Evolutionary conservation across 1,140 invertebrate species (phyloP).

Genomic region (Megathymus violae): DNA sequence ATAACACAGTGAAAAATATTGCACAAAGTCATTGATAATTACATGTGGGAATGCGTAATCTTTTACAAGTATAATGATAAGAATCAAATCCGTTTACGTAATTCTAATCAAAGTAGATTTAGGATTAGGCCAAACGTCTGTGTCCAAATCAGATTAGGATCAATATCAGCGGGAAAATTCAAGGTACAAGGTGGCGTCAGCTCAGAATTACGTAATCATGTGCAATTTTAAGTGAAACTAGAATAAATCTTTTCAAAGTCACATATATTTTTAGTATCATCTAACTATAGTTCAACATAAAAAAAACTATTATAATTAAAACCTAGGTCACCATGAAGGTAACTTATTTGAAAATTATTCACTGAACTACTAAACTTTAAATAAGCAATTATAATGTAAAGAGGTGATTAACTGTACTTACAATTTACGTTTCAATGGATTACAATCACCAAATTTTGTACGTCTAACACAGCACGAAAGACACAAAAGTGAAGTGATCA

Average conservation of each 20-base stretch:
- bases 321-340: not conserved
- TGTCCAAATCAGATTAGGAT: conserved; percentile 64
- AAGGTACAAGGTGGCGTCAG: conserved; percentile 63
- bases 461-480: conserved; percentile 26
- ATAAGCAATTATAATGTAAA: not conserved
- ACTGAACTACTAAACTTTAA: not conserved
- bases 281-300: not conserved
- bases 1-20: conserved; percentile 7
- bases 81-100: not conserved
- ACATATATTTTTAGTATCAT: not conserved
- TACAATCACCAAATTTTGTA: conserved; percentile 26
- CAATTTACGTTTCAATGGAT: conserved; percentile 19
- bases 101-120: conserved; percentile 11
- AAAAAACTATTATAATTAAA: not conserved
- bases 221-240: conserved; percentile 38
- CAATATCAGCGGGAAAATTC: conserved; percentile 73
- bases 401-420: conserved; percentile 10
- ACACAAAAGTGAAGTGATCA: conserved; percentile 22
- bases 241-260: conserved; percentile 2
- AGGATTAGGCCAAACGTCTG: conserved; percentile 31
- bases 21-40: conserved; percentile 24
- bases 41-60: not conserved
- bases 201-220: conserved; percentile 74
- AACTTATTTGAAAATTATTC: conserved; percentile 2
- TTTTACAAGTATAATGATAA: conserved; percentile 32